Conservation (phyloP, 2,113 vertebrate species). For the Helogale parvula region DNA sequence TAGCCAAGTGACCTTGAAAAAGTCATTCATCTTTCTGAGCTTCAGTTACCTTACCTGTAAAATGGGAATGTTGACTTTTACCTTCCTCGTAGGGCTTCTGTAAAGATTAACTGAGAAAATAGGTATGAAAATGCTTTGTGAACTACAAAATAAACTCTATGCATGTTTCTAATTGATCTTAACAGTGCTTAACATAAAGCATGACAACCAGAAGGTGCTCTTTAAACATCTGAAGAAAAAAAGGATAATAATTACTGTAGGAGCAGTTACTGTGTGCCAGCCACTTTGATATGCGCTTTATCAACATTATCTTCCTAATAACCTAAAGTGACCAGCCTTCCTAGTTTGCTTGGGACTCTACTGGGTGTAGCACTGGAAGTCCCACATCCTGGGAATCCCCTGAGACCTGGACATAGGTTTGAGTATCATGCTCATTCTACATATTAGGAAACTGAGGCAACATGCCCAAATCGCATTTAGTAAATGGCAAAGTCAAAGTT, state of each 20-base stretch:
- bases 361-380: background rate
- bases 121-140: background rate
- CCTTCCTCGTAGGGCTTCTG: background rate
- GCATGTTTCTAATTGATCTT: background rate
- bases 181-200: background rate
- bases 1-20: background rate
- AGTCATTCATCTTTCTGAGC: constrained; percentile 1
- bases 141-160: background rate
- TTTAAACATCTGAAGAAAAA: background rate
- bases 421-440: background rate
- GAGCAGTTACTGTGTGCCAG: background rate
- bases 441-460: background rate
- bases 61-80: background rate
- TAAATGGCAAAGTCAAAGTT: constrained; percentile 9
- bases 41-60: background rate
- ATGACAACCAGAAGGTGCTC: background rate
- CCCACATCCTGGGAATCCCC: background rate
- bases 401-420: background rate
- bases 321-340: background rate
- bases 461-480: background rate
- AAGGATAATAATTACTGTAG: background rate
- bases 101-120: background rate
- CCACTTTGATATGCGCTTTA: background rate
- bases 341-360: background rate
- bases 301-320: background rate